phyloP scores from a whole-genome alignment of 2,888 invertebrate species.

The Scaptomyza caliginosa region DNA sequence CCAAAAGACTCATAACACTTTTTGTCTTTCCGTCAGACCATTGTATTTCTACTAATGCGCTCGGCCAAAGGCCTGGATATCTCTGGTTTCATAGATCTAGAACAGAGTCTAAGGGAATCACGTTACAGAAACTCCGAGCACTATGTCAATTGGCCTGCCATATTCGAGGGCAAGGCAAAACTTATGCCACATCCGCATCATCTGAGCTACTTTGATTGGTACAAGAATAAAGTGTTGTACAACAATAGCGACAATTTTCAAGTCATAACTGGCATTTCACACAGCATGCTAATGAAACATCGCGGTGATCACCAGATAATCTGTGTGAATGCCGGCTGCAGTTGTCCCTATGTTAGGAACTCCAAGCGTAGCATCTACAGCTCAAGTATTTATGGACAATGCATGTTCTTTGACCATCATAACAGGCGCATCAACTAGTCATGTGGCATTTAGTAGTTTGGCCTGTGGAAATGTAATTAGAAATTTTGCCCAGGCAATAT shows the following conservation, averaged over 20 bases:
- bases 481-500: conserved; percentile 19
- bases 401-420: conserved; percentile 61
- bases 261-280: conserved; percentile 23
- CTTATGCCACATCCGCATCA: conserved; percentile 30
- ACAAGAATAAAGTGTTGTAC: conserved; percentile 25
- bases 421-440: conserved; percentile 50
- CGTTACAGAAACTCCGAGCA: conserved; percentile 1
- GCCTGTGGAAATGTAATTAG: conserved; percentile 13
- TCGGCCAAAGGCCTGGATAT: conserved; percentile 42
- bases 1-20: too few species aligned
- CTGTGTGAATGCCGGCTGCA: conserved; percentile 51
- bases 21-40: conserved; percentile 32
- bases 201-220: conserved; percentile 58
- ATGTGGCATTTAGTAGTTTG: conserved; percentile 14
- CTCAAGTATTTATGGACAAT: conserved; percentile 50
- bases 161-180: conserved; percentile 47
- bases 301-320: conserved; percentile 57
- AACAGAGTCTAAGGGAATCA: conserved; percentile 42
- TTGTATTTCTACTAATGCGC: conserved; percentile 56
- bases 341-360: conserved; percentile 29
- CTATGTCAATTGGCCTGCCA: conserved; percentile 44
- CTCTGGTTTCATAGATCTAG: conserved; percentile 59
- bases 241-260: conserved; percentile 51
- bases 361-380: conserved; percentile 15
- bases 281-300: conserved; percentile 55